phyloP scores from a whole-genome alignment of 2,113 vertebrate genomes.

The Nerophis ophidion region DNA sequence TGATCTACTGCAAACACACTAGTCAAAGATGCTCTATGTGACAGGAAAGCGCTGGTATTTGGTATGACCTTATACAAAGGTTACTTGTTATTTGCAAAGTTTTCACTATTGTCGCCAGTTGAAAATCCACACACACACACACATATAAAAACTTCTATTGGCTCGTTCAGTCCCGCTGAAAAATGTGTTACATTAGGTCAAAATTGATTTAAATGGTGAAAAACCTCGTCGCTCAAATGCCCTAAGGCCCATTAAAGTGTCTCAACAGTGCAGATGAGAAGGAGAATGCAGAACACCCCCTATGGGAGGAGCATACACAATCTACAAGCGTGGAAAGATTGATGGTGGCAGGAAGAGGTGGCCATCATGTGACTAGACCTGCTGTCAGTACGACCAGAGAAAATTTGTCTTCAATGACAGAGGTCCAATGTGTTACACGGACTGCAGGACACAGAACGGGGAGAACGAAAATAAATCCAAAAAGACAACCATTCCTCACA shows the following conservation, averaged over 20 bases:
- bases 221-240: constrained; percentile 29
- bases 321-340: constrained; percentile 17
- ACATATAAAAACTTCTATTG: no score
- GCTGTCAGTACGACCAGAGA: constrained; percentile 41
- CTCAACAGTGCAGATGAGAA: constrained; percentile 19
- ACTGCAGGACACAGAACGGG: neutral
- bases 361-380: constrained; percentile 30
- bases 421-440: constrained; percentile 50
- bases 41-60: no score
- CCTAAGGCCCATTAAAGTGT: constrained; percentile 35
- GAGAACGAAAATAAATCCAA: neutral
- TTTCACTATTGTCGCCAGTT: no score
- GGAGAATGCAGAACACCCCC: constrained; percentile 22
- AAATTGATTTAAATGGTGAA: constrained; percentile 30
- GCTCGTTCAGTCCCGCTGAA: neutral
- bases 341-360: constrained; percentile 37
- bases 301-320: constrained; percentile 13
- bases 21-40: no score
- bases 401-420: constrained; percentile 58
- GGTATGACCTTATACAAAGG: no score
- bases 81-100: no score
- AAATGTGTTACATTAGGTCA: constrained; percentile 19
- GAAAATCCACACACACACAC: no score
- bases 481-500: neutral
- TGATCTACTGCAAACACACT: no score